Conservation (phyloP, 2,888 invertebrate genomes). For the Eurois occulta region DNA sequence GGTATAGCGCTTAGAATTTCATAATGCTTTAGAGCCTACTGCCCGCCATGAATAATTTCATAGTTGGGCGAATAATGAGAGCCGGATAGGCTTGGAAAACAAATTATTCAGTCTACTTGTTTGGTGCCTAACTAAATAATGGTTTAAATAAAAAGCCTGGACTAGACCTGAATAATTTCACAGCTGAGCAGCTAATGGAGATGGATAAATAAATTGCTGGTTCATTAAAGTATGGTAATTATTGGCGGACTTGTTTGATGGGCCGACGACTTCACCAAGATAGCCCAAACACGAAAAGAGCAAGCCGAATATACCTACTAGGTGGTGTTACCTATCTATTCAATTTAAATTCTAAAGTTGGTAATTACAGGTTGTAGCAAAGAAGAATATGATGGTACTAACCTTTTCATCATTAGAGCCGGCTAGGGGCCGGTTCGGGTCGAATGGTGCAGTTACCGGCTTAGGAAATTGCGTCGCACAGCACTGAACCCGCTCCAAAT, state of each 20-base stretch:
- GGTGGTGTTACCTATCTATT: background rate
- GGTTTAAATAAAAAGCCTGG: conserved; percentile 9
- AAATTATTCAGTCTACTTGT: conserved; percentile 28
- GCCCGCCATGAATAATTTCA: conserved; percentile 45
- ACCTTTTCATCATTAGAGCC: conserved; percentile 84
- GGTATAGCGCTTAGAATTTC: conserved; percentile 4
- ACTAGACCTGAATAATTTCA: conserved; percentile 22
- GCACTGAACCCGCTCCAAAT: conserved; percentile 84
- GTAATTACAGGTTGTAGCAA: background rate
- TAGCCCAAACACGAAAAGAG: background rate
- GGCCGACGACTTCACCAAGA: background rate
- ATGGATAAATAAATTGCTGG: background rate
- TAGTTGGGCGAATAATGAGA: conserved; percentile 25
- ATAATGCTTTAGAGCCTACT: conserved; percentile 5
- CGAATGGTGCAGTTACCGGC: conserved; percentile 69
- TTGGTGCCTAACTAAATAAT: conserved; percentile 4
- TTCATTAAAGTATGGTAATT: conserved; percentile 17
- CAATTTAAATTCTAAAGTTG: too few relatives aligned
- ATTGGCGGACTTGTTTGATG: background rate
- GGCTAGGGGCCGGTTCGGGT: conserved; percentile 80
- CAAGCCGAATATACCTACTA: background rate
- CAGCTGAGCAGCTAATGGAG: background rate
- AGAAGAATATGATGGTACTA: background rate
- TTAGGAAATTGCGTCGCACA: conserved; percentile 84
- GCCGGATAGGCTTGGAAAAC: conserved; percentile 1